A percentile compares a stretch with the other conserved stretches of the same genome.
These are phyloP conservation scores for Dendrolimus punctatus DNA, from an alignment of 1,140 invertebrate genomes.

Conservation along the genomic window DNA sequence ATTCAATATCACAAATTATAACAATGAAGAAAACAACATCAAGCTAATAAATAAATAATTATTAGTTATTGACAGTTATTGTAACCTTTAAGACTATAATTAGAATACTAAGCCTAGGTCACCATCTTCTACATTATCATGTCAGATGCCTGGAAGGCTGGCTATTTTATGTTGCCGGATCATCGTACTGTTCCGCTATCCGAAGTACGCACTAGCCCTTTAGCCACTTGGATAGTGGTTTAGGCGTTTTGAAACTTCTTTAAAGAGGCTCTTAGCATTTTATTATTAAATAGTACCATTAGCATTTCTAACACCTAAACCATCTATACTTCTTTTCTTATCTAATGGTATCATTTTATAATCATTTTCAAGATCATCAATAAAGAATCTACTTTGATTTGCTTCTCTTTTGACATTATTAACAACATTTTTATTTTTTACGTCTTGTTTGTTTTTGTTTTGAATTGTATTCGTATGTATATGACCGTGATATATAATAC, in stretches of 20 bases:
- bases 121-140: too few species aligned
- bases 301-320: conserved; percentile 11
- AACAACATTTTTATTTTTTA: conserved; percentile 8
- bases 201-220: neutral
- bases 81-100: neutral
- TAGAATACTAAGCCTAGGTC: neutral
- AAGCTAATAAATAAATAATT: conserved; percentile 1
- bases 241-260: too few species aligned
- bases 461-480: conserved; percentile 21
- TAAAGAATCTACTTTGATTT: conserved; percentile 26
- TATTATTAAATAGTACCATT: conserved; percentile 7
- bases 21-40: neutral
- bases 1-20: too few species aligned
- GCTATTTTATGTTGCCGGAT: too few species aligned
- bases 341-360: conserved; percentile 13
- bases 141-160: too few species aligned
- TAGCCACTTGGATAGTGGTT: too few species aligned
- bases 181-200: too few species aligned
- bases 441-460: conserved; percentile 3
- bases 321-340: conserved; percentile 13
- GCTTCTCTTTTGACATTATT: neutral
- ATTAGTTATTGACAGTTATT: neutral
- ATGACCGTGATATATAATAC: conserved; percentile 32
- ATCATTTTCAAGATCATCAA: conserved; percentile 28
- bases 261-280: too few species aligned